phyloP scores from a whole-genome alignment of 1,140 invertebrate genomes.

The Megalonaias nervosa region DNA sequence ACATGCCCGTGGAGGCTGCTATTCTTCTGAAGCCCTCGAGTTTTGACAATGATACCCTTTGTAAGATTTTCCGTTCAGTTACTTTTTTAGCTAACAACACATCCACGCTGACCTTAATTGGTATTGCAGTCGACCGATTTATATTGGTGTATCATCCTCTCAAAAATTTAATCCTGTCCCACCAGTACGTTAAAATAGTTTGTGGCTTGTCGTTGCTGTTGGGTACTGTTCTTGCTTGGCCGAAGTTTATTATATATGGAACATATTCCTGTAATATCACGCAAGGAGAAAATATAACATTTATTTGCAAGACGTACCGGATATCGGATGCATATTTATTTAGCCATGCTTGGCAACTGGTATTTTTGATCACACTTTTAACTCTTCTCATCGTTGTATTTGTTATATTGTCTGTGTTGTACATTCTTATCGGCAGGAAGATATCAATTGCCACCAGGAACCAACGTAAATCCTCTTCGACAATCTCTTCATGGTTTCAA shows the following conservation, averaged over 20 bases:
- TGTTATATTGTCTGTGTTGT: slow-evolving; percentile 8
- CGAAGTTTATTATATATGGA: slow-evolving; percentile 26
- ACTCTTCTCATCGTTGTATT: slow-evolving; percentile 17
- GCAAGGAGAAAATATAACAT: not conserved
- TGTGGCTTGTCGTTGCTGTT: slow-evolving; percentile 20
- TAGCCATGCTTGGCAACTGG: slow-evolving; percentile 6
- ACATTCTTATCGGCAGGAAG: slow-evolving; percentile 31
- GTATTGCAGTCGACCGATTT: slow-evolving; percentile 29
- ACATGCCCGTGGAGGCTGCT: slow-evolving; percentile 25
- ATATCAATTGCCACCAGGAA: slow-evolving; percentile 22
- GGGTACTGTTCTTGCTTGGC: slow-evolving; percentile 13
- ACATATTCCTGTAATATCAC: slow-evolving; percentile 10
- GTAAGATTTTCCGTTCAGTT: slow-evolving; percentile 21
- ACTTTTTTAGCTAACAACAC: slow-evolving; percentile 32
- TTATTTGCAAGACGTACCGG: slow-evolving; percentile 24
- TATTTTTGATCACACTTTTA: slow-evolving; percentile 20
- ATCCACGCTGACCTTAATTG: slow-evolving; percentile 14
- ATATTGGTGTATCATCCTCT: slow-evolving; percentile 24
- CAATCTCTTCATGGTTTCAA: slow-evolving; percentile 19
- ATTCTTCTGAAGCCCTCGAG: slow-evolving; percentile 9
- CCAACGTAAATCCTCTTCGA: not conserved
- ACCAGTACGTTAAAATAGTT: slow-evolving; percentile 18
- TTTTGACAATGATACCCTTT: slow-evolving; percentile 24
- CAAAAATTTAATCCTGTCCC: slow-evolving; percentile 18
- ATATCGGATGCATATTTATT: slow-evolving; percentile 25